Conservation (phyloP, 1,140 invertebrate species). For the Bombus haemorrhoidalis region DNA sequence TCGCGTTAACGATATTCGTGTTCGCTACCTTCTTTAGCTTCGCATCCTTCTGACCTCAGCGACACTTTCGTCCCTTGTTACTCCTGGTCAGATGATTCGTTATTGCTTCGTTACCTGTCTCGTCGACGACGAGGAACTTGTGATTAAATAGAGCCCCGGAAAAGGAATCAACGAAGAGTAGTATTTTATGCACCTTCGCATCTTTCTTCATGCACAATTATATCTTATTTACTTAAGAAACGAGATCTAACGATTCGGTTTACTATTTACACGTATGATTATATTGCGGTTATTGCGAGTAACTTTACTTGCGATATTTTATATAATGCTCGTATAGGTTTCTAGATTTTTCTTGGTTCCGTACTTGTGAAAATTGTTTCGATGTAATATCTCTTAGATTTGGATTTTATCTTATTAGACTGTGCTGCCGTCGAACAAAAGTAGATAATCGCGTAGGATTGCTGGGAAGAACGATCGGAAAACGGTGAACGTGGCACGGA, state of each 20-base stretch:
- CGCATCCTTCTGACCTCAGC: not conserved
- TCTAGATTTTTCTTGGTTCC: too few species aligned
- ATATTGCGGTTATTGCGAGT: too few species aligned
- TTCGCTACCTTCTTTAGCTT: not conserved
- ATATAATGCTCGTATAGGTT: too few species aligned
- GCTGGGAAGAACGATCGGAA: too few species aligned
- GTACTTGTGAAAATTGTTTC: too few species aligned
- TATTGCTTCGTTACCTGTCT: not conserved
- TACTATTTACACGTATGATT: too few species aligned
- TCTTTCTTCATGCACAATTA: rapidly evolving
- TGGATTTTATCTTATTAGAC: too few species aligned
- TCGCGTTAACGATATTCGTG: not conserved
- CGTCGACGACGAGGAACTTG: not conserved
- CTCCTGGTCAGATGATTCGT: not conserved
- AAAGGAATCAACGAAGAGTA: not conserved
- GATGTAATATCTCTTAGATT: too few species aligned
- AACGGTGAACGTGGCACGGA: not conserved
- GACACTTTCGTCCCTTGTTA: not conserved
- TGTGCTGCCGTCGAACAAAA: not conserved
- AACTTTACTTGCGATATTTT: too few species aligned
- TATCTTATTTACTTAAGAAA: not conserved
- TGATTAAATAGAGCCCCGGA: too few species aligned
- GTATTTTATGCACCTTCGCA: not conserved
- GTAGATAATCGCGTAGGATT: too few species aligned
- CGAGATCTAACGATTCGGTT: too few species aligned